A percentile compares a stretch with the other conserved stretches of the same genome.
Conservation (phyloP, 1,140 invertebrate genomes). For the Plutomurus gul region DNA sequence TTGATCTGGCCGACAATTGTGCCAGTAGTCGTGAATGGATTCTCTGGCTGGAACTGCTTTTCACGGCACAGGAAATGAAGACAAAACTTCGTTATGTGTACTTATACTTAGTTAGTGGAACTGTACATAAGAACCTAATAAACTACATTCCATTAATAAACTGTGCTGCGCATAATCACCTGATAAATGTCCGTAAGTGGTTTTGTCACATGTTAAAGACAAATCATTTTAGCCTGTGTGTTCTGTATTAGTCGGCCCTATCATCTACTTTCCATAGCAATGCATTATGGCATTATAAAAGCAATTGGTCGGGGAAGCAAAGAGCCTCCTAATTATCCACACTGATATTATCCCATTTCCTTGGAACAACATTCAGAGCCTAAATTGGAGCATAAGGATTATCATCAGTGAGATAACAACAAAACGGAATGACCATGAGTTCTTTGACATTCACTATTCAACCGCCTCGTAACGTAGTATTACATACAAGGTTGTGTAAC, state of each 20-base stretch:
- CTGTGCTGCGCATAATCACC: not conserved
- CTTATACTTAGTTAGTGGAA: too few relatives aligned
- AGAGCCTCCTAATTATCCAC: not conserved
- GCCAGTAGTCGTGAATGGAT: too few relatives aligned
- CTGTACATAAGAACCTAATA: too few relatives aligned
- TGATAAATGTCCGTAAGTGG: not conserved
- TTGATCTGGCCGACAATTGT: too few relatives aligned
- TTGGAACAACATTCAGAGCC: constrained; percentile 4
- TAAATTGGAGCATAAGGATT: constrained; percentile 15
- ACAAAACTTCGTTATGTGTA: too few relatives aligned
- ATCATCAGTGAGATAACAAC: constrained; percentile 8
- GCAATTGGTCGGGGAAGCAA: not conserved
- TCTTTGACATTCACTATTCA: constrained; percentile 16
- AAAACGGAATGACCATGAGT: constrained; percentile 20
- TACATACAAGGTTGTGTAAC: not conserved
- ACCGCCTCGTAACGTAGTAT: not conserved
- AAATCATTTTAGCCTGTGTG: too few relatives aligned
- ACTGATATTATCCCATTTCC: constrained; percentile 22
- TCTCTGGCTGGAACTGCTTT: too few relatives aligned
- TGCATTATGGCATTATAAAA: too few relatives aligned
- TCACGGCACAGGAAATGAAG: too few relatives aligned
- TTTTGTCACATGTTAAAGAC: not conserved
- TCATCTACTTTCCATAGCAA: too few relatives aligned
- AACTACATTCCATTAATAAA: too few relatives aligned
- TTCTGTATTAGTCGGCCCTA: too few relatives aligned